Evolutionary conservation across 37 sponge, comb jelly and placozoan species (phyloP).

Genomic region (Petrosia ficiformis): DNA sequence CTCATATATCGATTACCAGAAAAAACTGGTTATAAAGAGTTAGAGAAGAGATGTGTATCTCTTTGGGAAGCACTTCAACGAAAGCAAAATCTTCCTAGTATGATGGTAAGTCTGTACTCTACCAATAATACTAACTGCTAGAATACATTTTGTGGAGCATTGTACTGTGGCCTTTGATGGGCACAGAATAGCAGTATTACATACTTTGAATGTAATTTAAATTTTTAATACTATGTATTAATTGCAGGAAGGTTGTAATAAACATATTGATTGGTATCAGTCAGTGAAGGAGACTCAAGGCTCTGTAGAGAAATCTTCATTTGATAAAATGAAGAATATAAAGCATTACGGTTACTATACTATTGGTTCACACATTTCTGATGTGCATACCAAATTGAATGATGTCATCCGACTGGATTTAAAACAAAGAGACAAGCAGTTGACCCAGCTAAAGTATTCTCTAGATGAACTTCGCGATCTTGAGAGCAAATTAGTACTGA

Average conservation of each 20-base stretch:
- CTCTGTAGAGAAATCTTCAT: slow-evolving; percentile 59
- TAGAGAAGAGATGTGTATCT: slow-evolving; percentile 20
- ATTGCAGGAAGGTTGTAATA: slow-evolving; percentile 35
- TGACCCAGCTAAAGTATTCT: slow-evolving; percentile 32
- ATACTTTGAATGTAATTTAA: background rate
- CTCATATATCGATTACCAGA: slow-evolving; percentile 38
- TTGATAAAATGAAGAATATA: slow-evolving; percentile 68
- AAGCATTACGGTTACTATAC: slow-evolving; percentile 47
- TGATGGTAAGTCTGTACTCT: slow-evolving; percentile 25
- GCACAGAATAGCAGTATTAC: too few species aligned
- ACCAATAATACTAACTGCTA: background rate
- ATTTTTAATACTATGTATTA: background rate
- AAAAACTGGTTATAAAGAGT: slow-evolving; percentile 9
- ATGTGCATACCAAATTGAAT: slow-evolving; percentile 9
- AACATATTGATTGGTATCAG: slow-evolving; percentile 67
- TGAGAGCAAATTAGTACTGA: slow-evolving; percentile 79
- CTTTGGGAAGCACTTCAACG: slow-evolving; percentile 46
- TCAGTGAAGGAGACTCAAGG: slow-evolving; percentile 63
- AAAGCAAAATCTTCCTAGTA: slow-evolving; percentile 25
- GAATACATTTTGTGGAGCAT: background rate
- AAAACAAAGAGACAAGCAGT: slow-evolving; percentile 2
- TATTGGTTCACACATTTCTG: slow-evolving; percentile 9
- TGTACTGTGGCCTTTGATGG: too few species aligned
- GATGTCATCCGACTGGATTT: slow-evolving; percentile 39
- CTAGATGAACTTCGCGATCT: slow-evolving; percentile 73